Base-by-base conservation (phyloP, 1,140 invertebrate species). In the Kradibia gibbosae region DNA sequence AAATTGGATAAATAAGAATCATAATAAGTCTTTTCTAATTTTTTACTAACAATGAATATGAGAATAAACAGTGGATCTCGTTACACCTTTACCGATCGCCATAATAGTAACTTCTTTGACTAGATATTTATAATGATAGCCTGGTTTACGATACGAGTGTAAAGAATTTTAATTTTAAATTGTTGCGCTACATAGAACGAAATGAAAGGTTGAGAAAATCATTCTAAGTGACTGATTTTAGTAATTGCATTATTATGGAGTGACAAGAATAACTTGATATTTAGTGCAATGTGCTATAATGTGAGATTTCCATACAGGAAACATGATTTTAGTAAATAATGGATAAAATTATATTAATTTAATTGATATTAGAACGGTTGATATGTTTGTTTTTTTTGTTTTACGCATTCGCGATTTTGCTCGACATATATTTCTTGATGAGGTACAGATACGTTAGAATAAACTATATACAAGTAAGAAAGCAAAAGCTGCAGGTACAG, bases 11-110 rank as follows among this genome's bases (percentile, higher is more conserved):
- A 50, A 77, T 76, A 80, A 76, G 71, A 80, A 80, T 50, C 60
- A 28, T 62, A 72, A 80, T 77, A 83, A 84, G 80, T 77, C 80
- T 84, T 84, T 84, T 83, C 75, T 83, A 84, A 76, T 84, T 84
- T 84, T 84, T 81, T 84, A 84, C 79, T 71, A 75, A 79, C 48
- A 39, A 67, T 80, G 42, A 71, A 70, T n/a, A 13, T 72, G 77
- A 28, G 20, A 60, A 71, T 48, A 62, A 28, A 73, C 28, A 67
- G 8, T 45, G 65, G 0, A 10, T 25, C 5, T 48, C 45, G 57
- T 82, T 75, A 55, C n/a, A 67, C 22, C 60, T 39, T 28, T 57
- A 45, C 34, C 74, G 78, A 65, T 42, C n/a, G 53, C 50, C 70
- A 50, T 25, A 45, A 62, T 20, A 45, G 50, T 8, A 74, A 80